Conservation (phyloP, 2,888 invertebrate genomes). For the Epinotia ramella region DNA sequence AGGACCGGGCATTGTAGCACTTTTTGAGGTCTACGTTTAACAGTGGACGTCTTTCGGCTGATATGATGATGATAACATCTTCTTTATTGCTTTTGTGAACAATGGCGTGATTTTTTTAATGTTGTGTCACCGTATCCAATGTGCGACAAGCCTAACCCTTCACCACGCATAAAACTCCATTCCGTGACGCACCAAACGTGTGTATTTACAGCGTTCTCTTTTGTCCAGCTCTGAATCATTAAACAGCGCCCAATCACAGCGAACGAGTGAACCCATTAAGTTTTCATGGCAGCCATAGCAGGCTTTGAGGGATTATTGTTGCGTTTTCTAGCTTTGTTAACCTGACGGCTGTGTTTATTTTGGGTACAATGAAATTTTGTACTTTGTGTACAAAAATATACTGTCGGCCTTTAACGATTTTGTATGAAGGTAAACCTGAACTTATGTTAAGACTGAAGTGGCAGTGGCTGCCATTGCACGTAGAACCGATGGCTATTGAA, state of each 20-base stretch:
- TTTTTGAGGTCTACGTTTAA: too few species aligned
- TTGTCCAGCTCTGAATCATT: conserved; percentile 27
- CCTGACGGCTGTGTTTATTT: background rate
- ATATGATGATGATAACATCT: too few species aligned
- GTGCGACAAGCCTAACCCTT: background rate
- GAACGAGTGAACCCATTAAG: conserved; percentile 30
- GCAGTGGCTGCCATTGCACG: too few species aligned
- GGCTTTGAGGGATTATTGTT: conserved; percentile 7
- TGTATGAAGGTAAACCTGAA: too few species aligned
- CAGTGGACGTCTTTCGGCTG: too few species aligned
- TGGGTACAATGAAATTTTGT: background rate
- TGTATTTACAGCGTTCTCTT: background rate
- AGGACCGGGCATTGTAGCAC: too few species aligned
- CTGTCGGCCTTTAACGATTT: too few species aligned
- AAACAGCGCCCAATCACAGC: conserved; percentile 16
- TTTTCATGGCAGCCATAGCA: conserved; percentile 28
- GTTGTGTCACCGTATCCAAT: background rate
- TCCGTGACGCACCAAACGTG: background rate
- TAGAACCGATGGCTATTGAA: too few species aligned
- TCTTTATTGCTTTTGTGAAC: too few species aligned
- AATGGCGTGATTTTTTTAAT: too few species aligned
- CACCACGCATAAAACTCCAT: background rate
- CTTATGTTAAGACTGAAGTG: too few species aligned
- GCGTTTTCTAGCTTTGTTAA: background rate
- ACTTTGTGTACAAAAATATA: background rate